Percentiles rank a stretch among this genome's conserved stretches.
Evolutionary conservation across 2,797 vertebrate genomes (phyloP).

Genomic region (Sebastolobus altivelis): DNA sequence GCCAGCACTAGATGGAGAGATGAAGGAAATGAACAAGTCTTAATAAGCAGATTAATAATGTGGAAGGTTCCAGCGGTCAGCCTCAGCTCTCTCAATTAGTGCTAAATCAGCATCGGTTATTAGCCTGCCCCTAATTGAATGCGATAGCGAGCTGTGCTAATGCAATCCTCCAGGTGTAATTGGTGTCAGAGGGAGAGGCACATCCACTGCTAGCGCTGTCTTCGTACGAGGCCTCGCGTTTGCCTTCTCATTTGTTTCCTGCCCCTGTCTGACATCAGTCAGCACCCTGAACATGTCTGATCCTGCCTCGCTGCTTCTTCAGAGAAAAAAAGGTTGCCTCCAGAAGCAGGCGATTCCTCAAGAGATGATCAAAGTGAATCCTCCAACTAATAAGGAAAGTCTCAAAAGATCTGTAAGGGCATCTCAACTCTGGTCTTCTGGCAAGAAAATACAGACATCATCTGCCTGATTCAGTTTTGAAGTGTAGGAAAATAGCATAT

Average conservation of each 20-base stretch:
- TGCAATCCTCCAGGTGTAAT: constrained; percentile 80
- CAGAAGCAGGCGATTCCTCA: constrained; percentile 32
- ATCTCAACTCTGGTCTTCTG: constrained; percentile 1
- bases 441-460: constrained; percentile 30
- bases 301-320: constrained; percentile 23
- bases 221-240: constrained; percentile 41
- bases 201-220: constrained; percentile 24
- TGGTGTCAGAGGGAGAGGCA: constrained; percentile 72
- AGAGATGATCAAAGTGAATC: constrained; percentile 53
- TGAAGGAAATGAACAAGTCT: constrained; percentile 54
- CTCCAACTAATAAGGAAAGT: constrained; percentile 38
- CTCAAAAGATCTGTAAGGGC: constrained; percentile 30
- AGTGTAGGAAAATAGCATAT: constrained; percentile 18
- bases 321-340: constrained; percentile 25
- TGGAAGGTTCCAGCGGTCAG: constrained; percentile 64
- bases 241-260: constrained; percentile 57
- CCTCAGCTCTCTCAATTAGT: constrained; percentile 81
- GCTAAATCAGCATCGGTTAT: constrained; percentile 81
- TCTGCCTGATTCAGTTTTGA: not conserved
- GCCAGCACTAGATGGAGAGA: constrained; percentile 31
- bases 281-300: constrained; percentile 32
- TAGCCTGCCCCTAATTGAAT: constrained; percentile 81
- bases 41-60: constrained; percentile 81
- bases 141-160: constrained; percentile 76
- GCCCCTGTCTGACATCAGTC: constrained; percentile 43